Conservation (phyloP, 2,113 vertebrate genomes). For the Panurus biarmicus region DNA sequence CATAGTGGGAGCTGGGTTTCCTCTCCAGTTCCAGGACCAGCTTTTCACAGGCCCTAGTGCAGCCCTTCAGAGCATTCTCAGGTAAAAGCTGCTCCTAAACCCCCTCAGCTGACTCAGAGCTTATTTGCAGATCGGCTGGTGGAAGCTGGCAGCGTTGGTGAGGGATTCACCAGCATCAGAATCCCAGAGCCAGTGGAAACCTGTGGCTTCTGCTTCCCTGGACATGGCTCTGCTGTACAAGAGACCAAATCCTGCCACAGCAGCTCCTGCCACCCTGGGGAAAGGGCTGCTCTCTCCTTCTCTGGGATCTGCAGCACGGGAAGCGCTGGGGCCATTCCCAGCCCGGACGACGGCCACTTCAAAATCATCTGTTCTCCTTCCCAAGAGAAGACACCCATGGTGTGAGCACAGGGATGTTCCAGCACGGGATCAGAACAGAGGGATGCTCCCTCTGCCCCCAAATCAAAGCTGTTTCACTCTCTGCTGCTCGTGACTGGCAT, state of each 20-base stretch:
- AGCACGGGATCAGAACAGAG: not conserved
- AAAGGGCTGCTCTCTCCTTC: not conserved
- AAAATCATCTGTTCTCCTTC: constrained; percentile 68
- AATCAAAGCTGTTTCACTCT: not conserved
- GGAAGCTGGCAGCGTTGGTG: not conserved
- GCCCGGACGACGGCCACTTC: not conserved
- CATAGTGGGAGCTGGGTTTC: not conserved
- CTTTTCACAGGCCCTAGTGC: not conserved
- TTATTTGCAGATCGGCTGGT: constrained; percentile 57
- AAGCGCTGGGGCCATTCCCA: not conserved
- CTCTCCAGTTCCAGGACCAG: not conserved
- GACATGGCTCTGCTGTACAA: constrained; percentile 52
- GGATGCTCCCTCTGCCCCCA: not conserved
- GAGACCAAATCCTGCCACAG: not conserved
- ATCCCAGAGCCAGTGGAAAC: constrained; percentile 77
- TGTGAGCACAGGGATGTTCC: not conserved
- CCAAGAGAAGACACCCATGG: constrained; percentile 45
- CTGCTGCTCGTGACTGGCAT: not conserved
- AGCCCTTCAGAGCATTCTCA: not conserved
- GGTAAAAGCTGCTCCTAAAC: not conserved
- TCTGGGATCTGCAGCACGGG: not conserved
- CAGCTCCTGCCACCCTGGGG: not conserved
- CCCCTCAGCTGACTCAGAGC: rapidly evolving
- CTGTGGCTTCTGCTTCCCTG: constrained; percentile 83
- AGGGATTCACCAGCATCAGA: not conserved